Percentiles rank a stretch among this genome's conserved stretches.
Conservation (phyloP, 2,797 vertebrate species). For the Pseudochirops cupreus region DNA sequence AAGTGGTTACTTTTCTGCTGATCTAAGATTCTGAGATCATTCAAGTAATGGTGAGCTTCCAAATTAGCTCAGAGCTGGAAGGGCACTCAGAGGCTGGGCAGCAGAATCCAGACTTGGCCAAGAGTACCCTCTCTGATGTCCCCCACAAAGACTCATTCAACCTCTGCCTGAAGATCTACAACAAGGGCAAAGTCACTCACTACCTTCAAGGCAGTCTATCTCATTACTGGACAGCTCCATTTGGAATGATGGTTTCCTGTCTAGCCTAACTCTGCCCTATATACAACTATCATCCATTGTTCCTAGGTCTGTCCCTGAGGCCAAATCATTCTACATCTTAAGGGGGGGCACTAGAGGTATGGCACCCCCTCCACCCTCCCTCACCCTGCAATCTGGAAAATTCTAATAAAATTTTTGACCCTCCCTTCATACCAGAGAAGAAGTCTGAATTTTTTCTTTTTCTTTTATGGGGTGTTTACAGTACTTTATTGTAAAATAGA, state of each 20-base stretch:
- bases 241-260: background rate
- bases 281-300: background rate
- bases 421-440: background rate
- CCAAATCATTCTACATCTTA: background rate
- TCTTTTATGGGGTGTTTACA: background rate
- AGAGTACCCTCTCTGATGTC: background rate
- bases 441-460: background rate
- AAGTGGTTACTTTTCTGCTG: conserved; percentile 43
- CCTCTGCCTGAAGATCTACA: background rate
- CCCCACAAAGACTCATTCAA: background rate
- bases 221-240: background rate
- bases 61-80: background rate
- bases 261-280: background rate
- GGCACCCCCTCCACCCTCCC: no score
- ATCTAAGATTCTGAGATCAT: conserved; percentile 51
- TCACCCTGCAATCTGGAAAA: background rate
- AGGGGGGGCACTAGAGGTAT: no score
- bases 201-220: background rate
- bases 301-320: background rate
- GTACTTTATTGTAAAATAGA: background rate
- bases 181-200: background rate
- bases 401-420: background rate
- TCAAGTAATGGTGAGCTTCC: background rate
- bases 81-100: background rate
- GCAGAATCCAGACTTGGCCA: background rate